Conservation (phyloP, 2,888 invertebrate genomes). For the Galerucella pusilla region DNA sequence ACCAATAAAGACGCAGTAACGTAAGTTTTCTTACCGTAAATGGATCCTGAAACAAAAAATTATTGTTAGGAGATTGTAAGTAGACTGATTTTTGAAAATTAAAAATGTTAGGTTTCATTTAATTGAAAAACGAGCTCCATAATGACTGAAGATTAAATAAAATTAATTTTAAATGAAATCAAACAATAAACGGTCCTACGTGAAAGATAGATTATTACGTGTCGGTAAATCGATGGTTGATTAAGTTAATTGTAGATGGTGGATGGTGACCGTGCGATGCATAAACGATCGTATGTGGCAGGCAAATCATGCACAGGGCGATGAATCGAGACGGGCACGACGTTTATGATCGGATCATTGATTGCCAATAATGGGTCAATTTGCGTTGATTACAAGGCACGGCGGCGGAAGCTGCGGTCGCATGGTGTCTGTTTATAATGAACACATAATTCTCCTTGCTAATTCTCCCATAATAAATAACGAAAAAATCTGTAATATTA, state of each 20-base stretch:
- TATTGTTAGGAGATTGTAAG: slow-evolving; percentile 22
- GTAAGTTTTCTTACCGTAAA: slow-evolving; percentile 70
- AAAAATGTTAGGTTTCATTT: not conserved
- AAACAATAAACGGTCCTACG: not conserved
- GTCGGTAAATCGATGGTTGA: slow-evolving; percentile 14
- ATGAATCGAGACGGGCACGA: slow-evolving; percentile 27
- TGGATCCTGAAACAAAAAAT: slow-evolving; percentile 73
- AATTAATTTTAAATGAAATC: not conserved
- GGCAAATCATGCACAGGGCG: slow-evolving; percentile 28
- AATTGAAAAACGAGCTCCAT: not conserved
- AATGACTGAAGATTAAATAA: not conserved
- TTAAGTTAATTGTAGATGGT: slow-evolving; percentile 11
- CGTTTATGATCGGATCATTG: slow-evolving; percentile 62
- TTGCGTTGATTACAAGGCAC: slow-evolving; percentile 64
- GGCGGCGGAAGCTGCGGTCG: slow-evolving; percentile 63
- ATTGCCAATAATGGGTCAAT: slow-evolving; percentile 65
- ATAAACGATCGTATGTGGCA: slow-evolving; percentile 7
- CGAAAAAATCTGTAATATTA: too few relatives aligned
- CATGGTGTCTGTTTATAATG: slow-evolving; percentile 18
- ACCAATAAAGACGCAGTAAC: not conserved
- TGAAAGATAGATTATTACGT: slow-evolving; percentile 1
- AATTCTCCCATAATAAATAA: not conserved
- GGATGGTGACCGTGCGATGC: not conserved
- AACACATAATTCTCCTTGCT: slow-evolving; percentile 9
- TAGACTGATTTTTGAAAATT: not conserved